Percentiles rank a stretch among this genome's conserved stretches.
Evolutionary conservation across 2,888 invertebrate genomes (phyloP).

Genomic region (Cynaeus angustus): DNA sequence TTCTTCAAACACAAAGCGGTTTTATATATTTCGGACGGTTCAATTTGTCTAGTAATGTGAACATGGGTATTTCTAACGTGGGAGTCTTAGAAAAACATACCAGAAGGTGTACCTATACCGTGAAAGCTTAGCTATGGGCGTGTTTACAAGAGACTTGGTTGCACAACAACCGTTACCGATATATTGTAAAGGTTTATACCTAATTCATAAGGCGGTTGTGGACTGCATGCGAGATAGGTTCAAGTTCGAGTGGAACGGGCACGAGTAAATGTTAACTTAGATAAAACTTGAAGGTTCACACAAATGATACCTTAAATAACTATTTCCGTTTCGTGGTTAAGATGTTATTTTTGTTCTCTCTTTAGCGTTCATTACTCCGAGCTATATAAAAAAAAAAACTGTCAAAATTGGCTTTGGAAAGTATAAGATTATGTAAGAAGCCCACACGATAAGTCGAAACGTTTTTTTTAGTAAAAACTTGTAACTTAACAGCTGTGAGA

Average conservation of each 20-base stretch:
- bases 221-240: conserved; percentile 5
- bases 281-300: not conserved
- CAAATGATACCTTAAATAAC: no score
- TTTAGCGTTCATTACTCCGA: no score
- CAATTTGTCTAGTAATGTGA: conserved; percentile 16
- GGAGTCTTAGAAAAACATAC: conserved; percentile 37
- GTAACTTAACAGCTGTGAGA: no score
- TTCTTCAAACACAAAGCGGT: not conserved
- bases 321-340: not conserved
- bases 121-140: conserved; percentile 38
- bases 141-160: conserved; percentile 41
- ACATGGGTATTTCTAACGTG: conserved; percentile 27
- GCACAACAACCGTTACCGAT: conserved; percentile 47
- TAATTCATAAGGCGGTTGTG: conserved; percentile 38
- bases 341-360: no score
- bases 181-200: conserved; percentile 41
- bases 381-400: no score
- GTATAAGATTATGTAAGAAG: no score
- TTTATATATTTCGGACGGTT: conserved; percentile 4
- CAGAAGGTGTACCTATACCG: conserved; percentile 25
- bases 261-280: not conserved
- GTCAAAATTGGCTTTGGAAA: no score
- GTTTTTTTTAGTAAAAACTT: no score
- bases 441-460: no score
- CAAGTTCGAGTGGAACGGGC: not conserved